Conservation (phyloP, 23 tunicate genomes). For the Halocynthia roretzi region DNA sequence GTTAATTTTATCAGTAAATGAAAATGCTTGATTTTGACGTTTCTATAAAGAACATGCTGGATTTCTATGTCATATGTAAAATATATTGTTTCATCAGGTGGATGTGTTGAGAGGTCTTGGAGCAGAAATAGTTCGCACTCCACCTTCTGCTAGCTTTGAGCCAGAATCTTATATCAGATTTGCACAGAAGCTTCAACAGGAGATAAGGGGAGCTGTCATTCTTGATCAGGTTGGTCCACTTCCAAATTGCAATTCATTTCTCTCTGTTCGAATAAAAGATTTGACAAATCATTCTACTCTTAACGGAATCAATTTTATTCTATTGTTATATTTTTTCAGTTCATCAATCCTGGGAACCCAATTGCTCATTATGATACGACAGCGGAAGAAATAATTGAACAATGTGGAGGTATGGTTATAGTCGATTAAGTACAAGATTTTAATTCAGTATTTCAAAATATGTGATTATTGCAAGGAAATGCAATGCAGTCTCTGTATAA, state of each 20-base stretch:
- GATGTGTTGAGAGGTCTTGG: conserved; percentile 92
- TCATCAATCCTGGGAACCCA: conserved; percentile 95
- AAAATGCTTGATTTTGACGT: too few species aligned
- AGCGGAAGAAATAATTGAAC: conserved; percentile 89
- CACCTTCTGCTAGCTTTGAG: conserved; percentile 86
- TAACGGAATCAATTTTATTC: too few species aligned
- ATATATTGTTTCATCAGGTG: conserved; percentile 31
- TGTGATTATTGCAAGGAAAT: too few species aligned
- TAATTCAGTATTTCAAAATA: too few species aligned
- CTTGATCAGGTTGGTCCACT: conserved; percentile 80
- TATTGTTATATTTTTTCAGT: conserved; percentile 34
- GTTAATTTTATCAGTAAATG: too few species aligned
- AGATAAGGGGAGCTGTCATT: conserved; percentile 76
- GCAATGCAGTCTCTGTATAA: too few species aligned
- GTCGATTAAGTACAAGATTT: too few species aligned
- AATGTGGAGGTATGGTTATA: conserved; percentile 54
- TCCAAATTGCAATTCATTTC: too few species aligned
- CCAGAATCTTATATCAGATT: conserved; percentile 95
- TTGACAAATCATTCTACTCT: too few species aligned
- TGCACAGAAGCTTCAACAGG: conserved; percentile 86
- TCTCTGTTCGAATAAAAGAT: too few species aligned
- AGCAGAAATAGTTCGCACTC: conserved; percentile 96
- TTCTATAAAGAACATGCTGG: background rate
- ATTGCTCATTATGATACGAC: conserved; percentile 98
- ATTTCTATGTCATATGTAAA: background rate